A percentile compares a stretch with the other conserved stretches of the same genome.
Conservation (phyloP, 2,797 vertebrate species). For the Chelon auratus region DNA sequence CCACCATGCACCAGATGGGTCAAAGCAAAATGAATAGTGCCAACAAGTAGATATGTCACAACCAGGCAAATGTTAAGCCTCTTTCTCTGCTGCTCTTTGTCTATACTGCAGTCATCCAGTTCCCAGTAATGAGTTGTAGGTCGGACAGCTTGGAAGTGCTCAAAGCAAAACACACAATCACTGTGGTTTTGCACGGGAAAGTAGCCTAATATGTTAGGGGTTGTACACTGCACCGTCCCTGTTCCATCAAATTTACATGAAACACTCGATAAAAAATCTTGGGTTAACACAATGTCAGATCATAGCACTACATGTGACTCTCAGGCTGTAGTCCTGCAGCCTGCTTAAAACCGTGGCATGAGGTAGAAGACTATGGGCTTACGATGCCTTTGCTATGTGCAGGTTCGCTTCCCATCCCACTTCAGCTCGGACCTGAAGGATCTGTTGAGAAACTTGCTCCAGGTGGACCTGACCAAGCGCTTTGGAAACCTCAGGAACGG, state of each 20-base stretch:
- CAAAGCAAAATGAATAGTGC: not conserved
- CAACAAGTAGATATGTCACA: slow-evolving; percentile 20
- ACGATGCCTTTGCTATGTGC: slow-evolving; percentile 11
- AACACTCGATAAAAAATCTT: not conserved
- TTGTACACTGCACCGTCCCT: not conserved
- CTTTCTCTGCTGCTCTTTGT: not conserved
- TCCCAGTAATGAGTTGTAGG: too few species aligned
- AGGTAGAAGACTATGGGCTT: not conserved
- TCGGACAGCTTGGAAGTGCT: not conserved
- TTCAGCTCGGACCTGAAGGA: slow-evolving; percentile 99
- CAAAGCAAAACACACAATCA: not conserved
- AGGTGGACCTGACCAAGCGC: slow-evolving; percentile 98
- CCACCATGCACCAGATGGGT: not conserved
- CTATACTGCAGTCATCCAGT: too few species aligned
- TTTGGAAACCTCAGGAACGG: slow-evolving; percentile 99
- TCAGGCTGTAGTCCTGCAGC: not conserved
- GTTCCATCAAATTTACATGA: not conserved
- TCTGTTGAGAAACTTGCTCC: slow-evolving; percentile 96
- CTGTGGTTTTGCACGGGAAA: not conserved
- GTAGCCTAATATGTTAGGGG: not conserved
- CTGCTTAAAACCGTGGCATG: slow-evolving; percentile 1
- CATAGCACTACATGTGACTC: not conserved
- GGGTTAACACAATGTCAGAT: not conserved
- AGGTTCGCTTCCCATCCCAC: slow-evolving; percentile 99
- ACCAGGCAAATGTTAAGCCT: not conserved